Conservation (phyloP, 2,113 vertebrate species). For the Ammodramus savannarum region DNA sequence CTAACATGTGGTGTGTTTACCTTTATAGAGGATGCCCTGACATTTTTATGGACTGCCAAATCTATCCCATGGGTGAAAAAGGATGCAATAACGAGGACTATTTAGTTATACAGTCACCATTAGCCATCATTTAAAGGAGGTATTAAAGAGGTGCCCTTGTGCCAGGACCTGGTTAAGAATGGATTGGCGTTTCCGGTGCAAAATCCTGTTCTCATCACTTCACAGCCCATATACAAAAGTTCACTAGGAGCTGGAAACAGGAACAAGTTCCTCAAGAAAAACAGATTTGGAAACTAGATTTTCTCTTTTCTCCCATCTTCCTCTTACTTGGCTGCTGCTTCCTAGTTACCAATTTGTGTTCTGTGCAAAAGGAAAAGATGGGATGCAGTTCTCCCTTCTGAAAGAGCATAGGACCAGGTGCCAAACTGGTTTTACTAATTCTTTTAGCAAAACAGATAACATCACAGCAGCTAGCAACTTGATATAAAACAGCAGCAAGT, state of each 20-base stretch:
- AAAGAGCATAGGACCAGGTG: background rate
- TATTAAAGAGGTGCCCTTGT: background rate
- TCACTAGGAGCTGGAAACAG: background rate
- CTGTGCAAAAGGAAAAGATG: background rate
- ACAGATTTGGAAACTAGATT: background rate
- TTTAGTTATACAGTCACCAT: background rate
- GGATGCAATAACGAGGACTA: slow-evolving; percentile 1
- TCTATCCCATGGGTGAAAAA: background rate
- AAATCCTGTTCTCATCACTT: background rate
- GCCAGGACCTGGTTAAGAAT: background rate
- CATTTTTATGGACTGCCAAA: slow-evolving; percentile 44
- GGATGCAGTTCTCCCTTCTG: background rate
- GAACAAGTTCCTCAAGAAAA: background rate
- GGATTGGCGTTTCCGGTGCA: background rate
- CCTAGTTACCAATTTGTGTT: background rate
- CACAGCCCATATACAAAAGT: background rate
- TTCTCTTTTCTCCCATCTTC: background rate
- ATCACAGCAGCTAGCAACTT: background rate
- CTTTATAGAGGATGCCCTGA: slow-evolving; percentile 15
- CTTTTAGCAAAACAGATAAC: background rate
- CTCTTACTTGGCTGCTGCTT: background rate
- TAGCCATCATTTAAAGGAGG: background rate
- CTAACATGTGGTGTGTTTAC: background rate
- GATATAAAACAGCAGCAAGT: background rate
- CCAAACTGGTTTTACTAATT: background rate